phyloP scores from a whole-genome alignment of 2,888 invertebrate species.

The Glyphotaelius pellucidus region DNA sequence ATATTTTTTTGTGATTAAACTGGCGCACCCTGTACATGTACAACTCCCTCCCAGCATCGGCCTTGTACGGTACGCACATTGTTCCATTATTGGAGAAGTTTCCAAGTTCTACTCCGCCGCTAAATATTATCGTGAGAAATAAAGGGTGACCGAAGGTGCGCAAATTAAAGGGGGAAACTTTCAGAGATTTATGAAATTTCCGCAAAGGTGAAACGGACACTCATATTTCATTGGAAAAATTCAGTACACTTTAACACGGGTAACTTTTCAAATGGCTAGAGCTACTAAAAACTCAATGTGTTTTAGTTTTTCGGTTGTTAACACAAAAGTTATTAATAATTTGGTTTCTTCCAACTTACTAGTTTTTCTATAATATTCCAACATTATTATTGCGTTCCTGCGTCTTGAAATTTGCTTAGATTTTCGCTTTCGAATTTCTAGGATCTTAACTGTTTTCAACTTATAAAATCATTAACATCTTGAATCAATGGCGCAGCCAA shows the following conservation, averaged over 20 bases:
- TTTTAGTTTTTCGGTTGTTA: neutral
- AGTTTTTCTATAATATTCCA: too few relatives aligned
- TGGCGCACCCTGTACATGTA: neutral
- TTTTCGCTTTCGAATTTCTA: too few relatives aligned
- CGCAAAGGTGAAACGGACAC: neutral
- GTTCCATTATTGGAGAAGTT: constrained; percentile 3
- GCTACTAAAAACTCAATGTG: neutral
- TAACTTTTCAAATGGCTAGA: neutral
- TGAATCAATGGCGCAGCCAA: too few relatives aligned
- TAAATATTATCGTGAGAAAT: constrained; percentile 7
- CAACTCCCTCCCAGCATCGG: neutral
- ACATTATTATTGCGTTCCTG: too few relatives aligned
- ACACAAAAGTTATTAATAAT: too few relatives aligned
- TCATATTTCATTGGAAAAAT: neutral
- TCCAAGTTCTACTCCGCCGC: neutral
- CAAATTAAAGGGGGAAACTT: neutral
- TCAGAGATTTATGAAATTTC: neutral
- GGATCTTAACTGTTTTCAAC: too few relatives aligned
- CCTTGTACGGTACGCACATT: neutral
- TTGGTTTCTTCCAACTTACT: too few relatives aligned
- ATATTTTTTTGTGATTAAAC: neutral
- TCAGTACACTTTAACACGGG: neutral
- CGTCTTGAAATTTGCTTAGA: too few relatives aligned
- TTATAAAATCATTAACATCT: too few relatives aligned
- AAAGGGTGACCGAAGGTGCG: neutral